A percentile compares a stretch with the other conserved stretches of the same genome.
Evolutionary conservation across 2,113 vertebrate genomes (phyloP).

Genomic region (Hepsetus odoe): DNA sequence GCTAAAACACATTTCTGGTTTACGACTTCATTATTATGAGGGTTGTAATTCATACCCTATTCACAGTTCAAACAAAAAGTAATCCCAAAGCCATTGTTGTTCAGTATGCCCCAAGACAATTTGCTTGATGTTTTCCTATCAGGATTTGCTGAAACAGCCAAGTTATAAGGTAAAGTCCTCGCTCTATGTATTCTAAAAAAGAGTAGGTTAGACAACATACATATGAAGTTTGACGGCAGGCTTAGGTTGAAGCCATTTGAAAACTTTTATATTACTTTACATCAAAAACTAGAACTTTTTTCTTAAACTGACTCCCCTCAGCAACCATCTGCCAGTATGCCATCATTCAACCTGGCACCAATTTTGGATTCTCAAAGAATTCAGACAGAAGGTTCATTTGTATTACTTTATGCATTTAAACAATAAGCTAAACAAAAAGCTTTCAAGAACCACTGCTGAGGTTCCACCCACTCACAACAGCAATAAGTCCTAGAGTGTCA

Average conservation of each 20-base stretch:
- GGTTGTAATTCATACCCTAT: not conserved
- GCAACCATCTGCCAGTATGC: not conserved
- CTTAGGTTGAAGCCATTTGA: not conserved
- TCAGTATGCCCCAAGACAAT: not conserved
- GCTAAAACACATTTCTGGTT: not conserved
- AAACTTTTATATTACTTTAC: not conserved
- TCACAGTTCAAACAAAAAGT: not conserved
- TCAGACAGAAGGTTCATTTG: not conserved
- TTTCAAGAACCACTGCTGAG: not conserved
- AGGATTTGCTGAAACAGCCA: constrained; percentile 5
- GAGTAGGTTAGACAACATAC: not conserved
- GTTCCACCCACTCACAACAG: no score
- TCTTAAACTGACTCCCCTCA: not conserved
- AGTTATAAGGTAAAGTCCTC: not conserved
- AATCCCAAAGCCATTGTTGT: constrained; percentile 6
- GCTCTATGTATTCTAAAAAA: not conserved
- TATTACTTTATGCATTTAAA: not conserved
- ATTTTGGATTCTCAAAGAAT: not conserved
- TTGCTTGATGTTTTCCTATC: not conserved
- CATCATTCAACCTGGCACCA: not conserved
- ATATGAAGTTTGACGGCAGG: not conserved
- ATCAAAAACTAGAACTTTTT: no score
- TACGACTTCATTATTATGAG: not conserved
- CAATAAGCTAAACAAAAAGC: not conserved
- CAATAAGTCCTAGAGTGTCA: no score